Conservation (phyloP, 2,888 invertebrate species). For the Psylliodes chrysocephalus region DNA sequence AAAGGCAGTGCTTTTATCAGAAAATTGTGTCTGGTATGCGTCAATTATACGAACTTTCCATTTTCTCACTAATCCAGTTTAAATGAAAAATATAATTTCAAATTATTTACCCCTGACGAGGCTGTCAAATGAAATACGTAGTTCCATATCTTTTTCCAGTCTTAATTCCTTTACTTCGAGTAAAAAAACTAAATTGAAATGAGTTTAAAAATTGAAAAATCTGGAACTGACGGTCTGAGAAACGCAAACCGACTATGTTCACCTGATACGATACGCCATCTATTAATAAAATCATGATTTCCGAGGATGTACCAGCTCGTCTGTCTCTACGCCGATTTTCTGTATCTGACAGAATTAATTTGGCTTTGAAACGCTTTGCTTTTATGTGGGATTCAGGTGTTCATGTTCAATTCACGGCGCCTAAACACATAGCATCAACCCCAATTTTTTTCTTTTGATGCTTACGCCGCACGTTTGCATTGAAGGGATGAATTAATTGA, state of each 20-base stretch:
- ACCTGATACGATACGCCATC: conserved; percentile 54
- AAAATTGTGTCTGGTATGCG: too few relatives aligned
- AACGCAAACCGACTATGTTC: conserved; percentile 53
- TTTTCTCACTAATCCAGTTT: too few relatives aligned
- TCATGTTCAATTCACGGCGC: conserved; percentile 44
- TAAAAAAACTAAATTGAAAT: conserved; percentile 44
- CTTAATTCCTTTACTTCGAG: neutral
- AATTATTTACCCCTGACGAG: neutral
- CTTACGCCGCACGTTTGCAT: conserved; percentile 21
- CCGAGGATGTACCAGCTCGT: conserved; percentile 38
- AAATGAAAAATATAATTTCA: neutral
- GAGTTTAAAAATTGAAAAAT: conserved; percentile 54
- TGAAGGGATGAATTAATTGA: conserved; percentile 26
- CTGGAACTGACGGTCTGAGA: conserved; percentile 54
- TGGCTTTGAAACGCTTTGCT: conserved; percentile 53
- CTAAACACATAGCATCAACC: conserved; percentile 30
- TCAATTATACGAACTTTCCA: too few relatives aligned
- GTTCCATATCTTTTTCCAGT: neutral
- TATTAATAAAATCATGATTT: conserved; percentile 58
- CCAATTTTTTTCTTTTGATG: conserved; percentile 31
- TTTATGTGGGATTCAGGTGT: conserved; percentile 52
- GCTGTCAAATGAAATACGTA: neutral
- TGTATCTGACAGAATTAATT: conserved; percentile 58
- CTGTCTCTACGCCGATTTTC: conserved; percentile 42
- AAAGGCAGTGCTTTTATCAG: too few relatives aligned